Base-by-base conservation (phyloP, 2,797 vertebrate genomes). In the Micrastur ruficollis region DNA sequence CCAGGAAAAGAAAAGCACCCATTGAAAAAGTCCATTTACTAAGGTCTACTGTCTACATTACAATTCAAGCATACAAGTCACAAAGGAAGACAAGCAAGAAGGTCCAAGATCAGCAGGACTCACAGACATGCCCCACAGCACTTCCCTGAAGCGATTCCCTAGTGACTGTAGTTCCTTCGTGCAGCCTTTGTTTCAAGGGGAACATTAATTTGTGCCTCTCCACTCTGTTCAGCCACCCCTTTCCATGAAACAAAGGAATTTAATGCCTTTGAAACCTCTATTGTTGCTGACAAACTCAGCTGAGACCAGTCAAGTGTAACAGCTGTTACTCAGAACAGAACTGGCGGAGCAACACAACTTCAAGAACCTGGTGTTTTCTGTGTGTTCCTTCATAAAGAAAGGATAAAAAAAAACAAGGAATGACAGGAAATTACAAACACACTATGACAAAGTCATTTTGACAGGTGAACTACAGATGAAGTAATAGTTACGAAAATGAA, bases 281-380 rank as follows among this genome's bases (percentile, higher is more conserved):
- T 34, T 86, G 58, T 40, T 89, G 44, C 70, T 95, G 84, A 92
- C 81, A 85, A 95, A 92, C 83, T 96, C 93, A 55, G 63, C 71
- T 95, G 81, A 95, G 85, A 85, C 59, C 49, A 36, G 67, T 70
- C 87, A 73, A 90, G 75, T n/a, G 7, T 73, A 91, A 80, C 79
- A 95, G 87, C 71, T 62, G 15, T 82, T 91, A 50, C 26, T 36
- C 27, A 58, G 62, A 89, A 26, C n/a, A 82, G 70, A 91, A 82
- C 46, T 52, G 76, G 32, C 7, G 1, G 34, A 80, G 38, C 25
- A 89, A 80, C 19, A 21, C 0, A 5, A 52, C 73, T 47, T 40
- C 73, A 91, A 81, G 53, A 82, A 76, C 27, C 20, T 76, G 10
- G 32, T 36, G 58, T 46, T 78, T 86, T 55, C 74, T 71, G 8